Base-by-base conservation (phyloP, 2,797 vertebrate species). In the Lutjanus argentimaculatus region DNA sequence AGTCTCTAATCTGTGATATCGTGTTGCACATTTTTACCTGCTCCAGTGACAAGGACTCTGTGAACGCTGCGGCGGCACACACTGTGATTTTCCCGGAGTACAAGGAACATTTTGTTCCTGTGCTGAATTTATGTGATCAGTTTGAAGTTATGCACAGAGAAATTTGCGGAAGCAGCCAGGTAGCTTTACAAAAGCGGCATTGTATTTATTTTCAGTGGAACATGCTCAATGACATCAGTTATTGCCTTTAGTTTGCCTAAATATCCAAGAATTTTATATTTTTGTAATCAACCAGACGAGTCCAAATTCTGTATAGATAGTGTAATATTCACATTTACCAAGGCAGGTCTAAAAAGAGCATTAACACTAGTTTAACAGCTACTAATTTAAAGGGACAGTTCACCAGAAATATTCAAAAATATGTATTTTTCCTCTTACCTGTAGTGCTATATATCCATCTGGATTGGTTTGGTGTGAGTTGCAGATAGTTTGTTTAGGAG, bases 1-100 rank as follows among this genome's bases (percentile, higher is more conserved):
- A 49, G 36, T 70, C 65, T 75, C 14, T 75, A 43, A 76, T 84
- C 57, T 73, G 52, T 15, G 55, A 66, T 72, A 73, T 88, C 85
- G 67, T 21, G 64, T 88, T 82, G 42, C 72, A 76, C 62, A 55
- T 80, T 75, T 83, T 53, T 65, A 78, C 75, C 81, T 84, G 70
- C 69, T 80, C 59, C 55, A 59, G 49, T 69, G 77, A 85, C 51
- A 61, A 74, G 61, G 49, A 77, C 67, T 57, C 21, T 59, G 59
- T 53, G 70, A 71, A 65, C 21, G 56, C 48, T 1, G 49, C 75
- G 58, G 61, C 30, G 15, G 51, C 56, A 68, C 1, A 1, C 56
- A 51, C n/a, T 49, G 36, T 42, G 53, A 79, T 62, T 79, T 73
- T 76, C n/a, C 51, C n/a, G 49, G 21, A 40, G 17, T 40, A 84